Evolutionary conservation across 2,888 invertebrate species (phyloP).

Genomic region (Cheilosia soror): DNA sequence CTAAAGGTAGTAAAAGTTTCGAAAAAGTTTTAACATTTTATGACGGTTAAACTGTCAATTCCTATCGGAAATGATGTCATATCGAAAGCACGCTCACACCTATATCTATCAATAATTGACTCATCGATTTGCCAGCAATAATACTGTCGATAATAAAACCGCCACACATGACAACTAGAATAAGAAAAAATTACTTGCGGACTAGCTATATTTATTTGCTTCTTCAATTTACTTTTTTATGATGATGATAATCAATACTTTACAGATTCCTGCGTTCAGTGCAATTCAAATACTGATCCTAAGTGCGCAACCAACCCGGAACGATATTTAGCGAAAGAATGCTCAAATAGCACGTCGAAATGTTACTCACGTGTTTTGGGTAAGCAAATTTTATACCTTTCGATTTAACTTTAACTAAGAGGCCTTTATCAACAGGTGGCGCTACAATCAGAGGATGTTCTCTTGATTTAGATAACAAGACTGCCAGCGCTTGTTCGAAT

Average conservation of each 20-base stretch:
- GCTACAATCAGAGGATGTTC: conserved; percentile 81
- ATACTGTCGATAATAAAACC: not conserved
- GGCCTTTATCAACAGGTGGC: conserved; percentile 77
- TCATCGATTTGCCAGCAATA: conserved; percentile 7
- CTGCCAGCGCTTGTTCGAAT: conserved; percentile 78
- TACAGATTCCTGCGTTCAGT: conserved; percentile 81
- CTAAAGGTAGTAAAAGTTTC: not conserved
- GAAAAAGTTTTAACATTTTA: conserved; percentile 1
- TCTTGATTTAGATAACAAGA: conserved; percentile 79
- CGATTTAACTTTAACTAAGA: not conserved
- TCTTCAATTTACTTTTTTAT: not conserved
- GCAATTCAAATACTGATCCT: conserved; percentile 79
- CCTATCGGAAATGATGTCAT: conserved; percentile 26
- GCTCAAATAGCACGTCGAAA: conserved; percentile 77
- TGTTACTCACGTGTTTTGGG: conserved; percentile 80
- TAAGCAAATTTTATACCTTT: conserved; percentile 69
- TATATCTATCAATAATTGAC: conserved; percentile 11
- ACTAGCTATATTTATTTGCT: not conserved
- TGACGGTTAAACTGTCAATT: conserved; percentile 15
- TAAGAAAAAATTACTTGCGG: too few relatives aligned
- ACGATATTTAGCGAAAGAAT: conserved; percentile 79
- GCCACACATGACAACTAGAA: not conserved
- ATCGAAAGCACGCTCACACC: conserved; percentile 11
- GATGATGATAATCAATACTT: not conserved
- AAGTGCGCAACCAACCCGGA: conserved; percentile 81